phyloP scores from a whole-genome alignment of 2,888 invertebrate species.

The Perdita meconis region DNA sequence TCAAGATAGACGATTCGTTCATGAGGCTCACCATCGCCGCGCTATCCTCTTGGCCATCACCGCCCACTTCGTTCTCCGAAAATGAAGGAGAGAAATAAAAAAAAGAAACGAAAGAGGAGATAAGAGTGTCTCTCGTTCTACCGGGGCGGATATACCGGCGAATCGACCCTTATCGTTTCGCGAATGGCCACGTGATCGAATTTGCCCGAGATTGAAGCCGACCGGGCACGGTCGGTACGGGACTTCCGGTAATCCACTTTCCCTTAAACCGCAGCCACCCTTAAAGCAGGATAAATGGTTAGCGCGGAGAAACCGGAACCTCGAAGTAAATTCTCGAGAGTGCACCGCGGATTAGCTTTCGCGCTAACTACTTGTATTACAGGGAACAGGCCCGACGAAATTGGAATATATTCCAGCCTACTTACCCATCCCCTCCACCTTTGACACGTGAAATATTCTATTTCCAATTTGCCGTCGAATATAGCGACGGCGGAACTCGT shows the following conservation, averaged over 20 bases:
- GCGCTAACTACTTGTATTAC: slow-evolving; percentile 71
- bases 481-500: not conserved
- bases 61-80: no score
- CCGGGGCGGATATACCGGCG: slow-evolving; percentile 40
- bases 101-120: not conserved
- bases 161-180: slow-evolving; percentile 69
- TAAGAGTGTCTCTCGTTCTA: slow-evolving; percentile 30
- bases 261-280: slow-evolving; percentile 72
- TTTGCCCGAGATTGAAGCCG: slow-evolving; percentile 69
- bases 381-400: slow-evolving; percentile 66
- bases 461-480: slow-evolving; percentile 39
- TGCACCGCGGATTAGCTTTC: slow-evolving; percentile 70
- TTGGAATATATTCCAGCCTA: slow-evolving; percentile 64
- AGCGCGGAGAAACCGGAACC: slow-evolving; percentile 69
- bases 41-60: no score
- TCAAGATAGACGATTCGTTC: slow-evolving; percentile 45
- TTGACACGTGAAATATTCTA: slow-evolving; percentile 59
- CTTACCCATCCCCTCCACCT: slow-evolving; percentile 37
- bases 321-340: slow-evolving; percentile 71
- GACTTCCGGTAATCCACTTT: slow-evolving; percentile 77
- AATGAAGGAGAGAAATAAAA: no score
- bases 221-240: slow-evolving; percentile 66
- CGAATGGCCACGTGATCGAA: slow-evolving; percentile 72
- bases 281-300: slow-evolving; percentile 74
- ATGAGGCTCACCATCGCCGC: no score